These are phyloP conservation scores for Muscicapa comitata DNA, from an alignment of 2,797 vertebrate species.

Conservation along the genomic window DNA sequence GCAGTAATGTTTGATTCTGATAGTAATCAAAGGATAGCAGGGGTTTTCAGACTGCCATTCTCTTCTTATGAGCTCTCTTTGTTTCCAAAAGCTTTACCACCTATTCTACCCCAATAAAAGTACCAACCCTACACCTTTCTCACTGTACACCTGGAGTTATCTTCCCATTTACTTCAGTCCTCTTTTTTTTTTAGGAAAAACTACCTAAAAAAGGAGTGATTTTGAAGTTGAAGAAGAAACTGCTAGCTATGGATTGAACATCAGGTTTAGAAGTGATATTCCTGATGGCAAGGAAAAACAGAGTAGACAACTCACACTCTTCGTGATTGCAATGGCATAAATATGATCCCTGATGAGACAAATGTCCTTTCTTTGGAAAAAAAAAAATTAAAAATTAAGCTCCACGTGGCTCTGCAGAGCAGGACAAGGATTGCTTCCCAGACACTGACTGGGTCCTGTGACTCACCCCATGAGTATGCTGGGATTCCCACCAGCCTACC, in stretches of 20 bases:
- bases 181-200: background rate
- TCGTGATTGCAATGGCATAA: background rate
- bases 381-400: background rate
- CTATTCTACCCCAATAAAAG: background rate
- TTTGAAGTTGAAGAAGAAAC: background rate
- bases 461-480: rapidly evolving
- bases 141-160: background rate
- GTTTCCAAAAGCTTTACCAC: background rate
- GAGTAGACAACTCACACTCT: background rate
- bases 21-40: background rate
- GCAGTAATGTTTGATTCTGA: background rate
- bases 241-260: background rate
- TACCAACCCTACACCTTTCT: background rate
- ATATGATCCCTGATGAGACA: background rate
- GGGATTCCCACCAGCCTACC: background rate
- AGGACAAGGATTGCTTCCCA: background rate
- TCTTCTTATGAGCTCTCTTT: background rate
- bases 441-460: background rate
- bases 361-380: background rate
- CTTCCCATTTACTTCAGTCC: background rate
- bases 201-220: background rate
- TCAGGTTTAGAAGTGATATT: background rate
- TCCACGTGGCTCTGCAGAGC: background rate
- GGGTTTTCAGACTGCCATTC: background rate
- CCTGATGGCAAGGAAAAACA: background rate